Conservation (phyloP, 2,797 vertebrate species). For the Sebastes minor region DNA sequence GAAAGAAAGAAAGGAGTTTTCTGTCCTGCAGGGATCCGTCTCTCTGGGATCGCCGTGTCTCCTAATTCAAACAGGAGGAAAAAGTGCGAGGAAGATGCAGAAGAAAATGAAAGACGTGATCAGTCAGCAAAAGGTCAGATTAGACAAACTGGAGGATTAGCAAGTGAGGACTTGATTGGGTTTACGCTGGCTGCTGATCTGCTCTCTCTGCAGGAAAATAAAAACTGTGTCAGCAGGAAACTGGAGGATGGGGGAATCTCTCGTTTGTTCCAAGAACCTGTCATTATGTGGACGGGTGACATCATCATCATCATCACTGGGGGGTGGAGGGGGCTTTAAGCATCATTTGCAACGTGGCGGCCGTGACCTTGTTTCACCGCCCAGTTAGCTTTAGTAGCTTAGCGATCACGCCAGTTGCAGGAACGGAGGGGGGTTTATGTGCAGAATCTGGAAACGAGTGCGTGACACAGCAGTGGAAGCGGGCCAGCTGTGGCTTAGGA, state of each 20-base stretch:
- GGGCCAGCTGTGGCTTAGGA: slow-evolving; percentile 58
- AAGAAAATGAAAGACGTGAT: slow-evolving; percentile 42
- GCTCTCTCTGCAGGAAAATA: slow-evolving; percentile 19
- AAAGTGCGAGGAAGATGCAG: not conserved
- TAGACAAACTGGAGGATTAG: slow-evolving; percentile 68
- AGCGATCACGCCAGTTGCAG: slow-evolving; percentile 51
- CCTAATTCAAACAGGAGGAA: slow-evolving; percentile 12
- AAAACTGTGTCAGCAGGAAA: slow-evolving; percentile 62
- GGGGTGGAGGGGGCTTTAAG: slow-evolving; percentile 48
- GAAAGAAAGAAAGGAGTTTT: not conserved
- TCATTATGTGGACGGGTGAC: slow-evolving; percentile 59
- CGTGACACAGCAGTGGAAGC: slow-evolving; percentile 62
- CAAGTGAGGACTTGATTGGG: slow-evolving; percentile 75
- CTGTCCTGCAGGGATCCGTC: not conserved
- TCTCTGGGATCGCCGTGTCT: not conserved
- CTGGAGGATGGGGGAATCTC: slow-evolving; percentile 36
- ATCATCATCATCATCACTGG: slow-evolving; percentile 41
- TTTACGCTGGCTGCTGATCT: slow-evolving; percentile 49
- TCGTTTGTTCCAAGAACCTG: slow-evolving; percentile 42
- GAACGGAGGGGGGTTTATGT: slow-evolving; percentile 22
- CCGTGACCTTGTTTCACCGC: slow-evolving; percentile 64
- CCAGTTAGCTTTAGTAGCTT: slow-evolving; percentile 67
- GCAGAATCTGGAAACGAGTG: slow-evolving; percentile 50
- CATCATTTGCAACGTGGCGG: slow-evolving; percentile 23
- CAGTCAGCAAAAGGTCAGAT: slow-evolving; percentile 71